Conservation (phyloP, 2,113 vertebrate species). For the Ondatra zibethicus region DNA sequence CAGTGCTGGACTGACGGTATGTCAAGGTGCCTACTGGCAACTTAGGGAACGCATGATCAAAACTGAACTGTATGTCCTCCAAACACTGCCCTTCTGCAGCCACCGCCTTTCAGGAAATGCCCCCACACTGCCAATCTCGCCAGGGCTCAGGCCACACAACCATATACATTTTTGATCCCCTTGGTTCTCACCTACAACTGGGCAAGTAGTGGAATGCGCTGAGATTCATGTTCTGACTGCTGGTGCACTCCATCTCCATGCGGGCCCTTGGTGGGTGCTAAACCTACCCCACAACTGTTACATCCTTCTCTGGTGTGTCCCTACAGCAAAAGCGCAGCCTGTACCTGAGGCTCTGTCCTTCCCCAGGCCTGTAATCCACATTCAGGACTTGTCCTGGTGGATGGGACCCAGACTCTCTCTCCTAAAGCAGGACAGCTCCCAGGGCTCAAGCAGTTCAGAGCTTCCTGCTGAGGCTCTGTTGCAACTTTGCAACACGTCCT, state of each 20-base stretch:
- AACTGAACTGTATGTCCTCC: not conserved
- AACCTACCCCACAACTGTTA: too few relatives aligned
- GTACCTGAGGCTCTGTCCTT: not conserved
- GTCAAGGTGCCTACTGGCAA: not conserved
- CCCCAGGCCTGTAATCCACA: too few relatives aligned
- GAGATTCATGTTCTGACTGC: not conserved
- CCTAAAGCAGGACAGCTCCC: not conserved
- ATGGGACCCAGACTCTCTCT: not conserved
- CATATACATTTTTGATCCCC: not conserved
- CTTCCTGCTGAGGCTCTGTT: not conserved
- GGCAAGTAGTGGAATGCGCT: not conserved
- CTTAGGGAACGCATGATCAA: not conserved
- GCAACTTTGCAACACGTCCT: not conserved
- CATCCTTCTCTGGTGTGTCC: not conserved
- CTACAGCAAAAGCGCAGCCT: not conserved
- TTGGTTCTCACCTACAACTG: not conserved
- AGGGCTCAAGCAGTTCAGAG: not conserved
- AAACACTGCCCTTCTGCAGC: not conserved
- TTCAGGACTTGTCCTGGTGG: not conserved
- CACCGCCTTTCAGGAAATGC: not conserved
- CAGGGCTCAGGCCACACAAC: not conserved
- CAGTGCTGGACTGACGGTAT: not conserved
- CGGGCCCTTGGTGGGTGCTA: not conserved
- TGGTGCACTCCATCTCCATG: not conserved
- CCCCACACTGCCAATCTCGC: not conserved